Evolutionary conservation across 1,140 invertebrate genomes (phyloP).

Genomic region (Phymorhynchus buccinoides): DNA sequence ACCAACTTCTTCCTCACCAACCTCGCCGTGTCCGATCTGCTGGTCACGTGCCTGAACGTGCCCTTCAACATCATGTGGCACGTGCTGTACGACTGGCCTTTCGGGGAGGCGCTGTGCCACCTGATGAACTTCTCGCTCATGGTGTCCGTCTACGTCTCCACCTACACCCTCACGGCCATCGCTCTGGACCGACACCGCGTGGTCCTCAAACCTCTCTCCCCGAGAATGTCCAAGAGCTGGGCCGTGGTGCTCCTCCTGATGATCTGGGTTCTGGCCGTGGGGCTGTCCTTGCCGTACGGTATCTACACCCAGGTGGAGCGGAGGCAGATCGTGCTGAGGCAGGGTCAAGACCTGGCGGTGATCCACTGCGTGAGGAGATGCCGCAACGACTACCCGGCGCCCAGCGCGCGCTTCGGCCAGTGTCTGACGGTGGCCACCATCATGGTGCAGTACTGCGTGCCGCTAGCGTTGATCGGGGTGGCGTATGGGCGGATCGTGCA

Average conservation of each 20-base stretch:
- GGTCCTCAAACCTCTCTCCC: conserved; percentile 75
- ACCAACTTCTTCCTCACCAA: conserved; percentile 98
- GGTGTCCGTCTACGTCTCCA: conserved; percentile 76
- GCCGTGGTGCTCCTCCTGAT: conserved; percentile 71
- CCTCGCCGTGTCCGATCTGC: conserved; percentile 92
- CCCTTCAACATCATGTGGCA: conserved; percentile 75
- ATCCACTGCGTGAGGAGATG: conserved; percentile 62
- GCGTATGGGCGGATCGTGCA: conserved; percentile 71
- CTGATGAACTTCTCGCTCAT: conserved; percentile 75
- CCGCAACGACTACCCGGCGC: conserved; percentile 65
- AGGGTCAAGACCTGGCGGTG: background rate
- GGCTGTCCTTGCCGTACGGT: conserved; percentile 75
- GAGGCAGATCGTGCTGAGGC: background rate
- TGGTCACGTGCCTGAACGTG: conserved; percentile 92
- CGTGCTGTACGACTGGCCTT: conserved; percentile 72
- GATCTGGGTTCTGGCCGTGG: conserved; percentile 75
- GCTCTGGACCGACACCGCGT: conserved; percentile 76
- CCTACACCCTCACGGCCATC: conserved; percentile 76
- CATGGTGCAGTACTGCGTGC: conserved; percentile 76
- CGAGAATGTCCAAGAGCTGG: conserved; percentile 69
- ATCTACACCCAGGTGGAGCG: conserved; percentile 67
- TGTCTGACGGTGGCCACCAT: conserved; percentile 73
- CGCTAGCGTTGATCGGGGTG: conserved; percentile 73
- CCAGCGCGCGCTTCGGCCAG: conserved; percentile 66
- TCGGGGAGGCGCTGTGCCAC: conserved; percentile 74